These are phyloP conservation scores for Pogona vitticeps DNA, from an alignment of 2,113 vertebrate genomes.

Conservation along the genomic window DNA sequence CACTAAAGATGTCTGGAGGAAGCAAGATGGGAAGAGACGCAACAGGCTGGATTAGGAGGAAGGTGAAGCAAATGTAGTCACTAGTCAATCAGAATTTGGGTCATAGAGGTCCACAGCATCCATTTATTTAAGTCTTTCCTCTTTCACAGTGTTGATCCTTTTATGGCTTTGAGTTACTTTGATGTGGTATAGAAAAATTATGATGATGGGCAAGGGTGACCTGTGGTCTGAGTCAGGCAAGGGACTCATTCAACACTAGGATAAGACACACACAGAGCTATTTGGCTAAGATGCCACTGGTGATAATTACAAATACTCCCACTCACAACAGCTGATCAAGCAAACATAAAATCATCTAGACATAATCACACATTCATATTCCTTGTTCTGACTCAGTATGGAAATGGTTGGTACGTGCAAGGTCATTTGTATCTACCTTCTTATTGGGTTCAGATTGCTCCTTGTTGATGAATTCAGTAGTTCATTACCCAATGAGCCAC, in stretches of 20 bases:
- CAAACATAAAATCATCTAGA: neutral
- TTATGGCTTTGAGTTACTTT: neutral
- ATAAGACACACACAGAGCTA: no score
- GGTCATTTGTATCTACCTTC: neutral
- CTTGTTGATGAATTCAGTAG: neutral
- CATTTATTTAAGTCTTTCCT: rapidly evolving
- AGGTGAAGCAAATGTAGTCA: neutral
- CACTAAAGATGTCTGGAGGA: neutral
- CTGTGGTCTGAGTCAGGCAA: no score
- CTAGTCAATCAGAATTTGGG: neutral
- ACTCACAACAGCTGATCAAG: neutral
- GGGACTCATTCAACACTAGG: no score
- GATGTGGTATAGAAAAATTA: neutral
- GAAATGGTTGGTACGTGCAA: neutral
- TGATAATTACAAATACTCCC: neutral
- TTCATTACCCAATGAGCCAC: constrained; percentile 30
- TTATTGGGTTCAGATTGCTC: neutral
- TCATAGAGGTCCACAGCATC: neutral
- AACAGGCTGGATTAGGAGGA: neutral
- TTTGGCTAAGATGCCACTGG: no score
- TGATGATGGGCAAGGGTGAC: no score
- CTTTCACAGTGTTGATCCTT: rapidly evolving
- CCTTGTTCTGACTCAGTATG: neutral
- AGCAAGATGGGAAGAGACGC: neutral
- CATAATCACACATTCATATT: neutral